Conservation (phyloP, 2,113 vertebrate species). For the Montifringilla adamsi region DNA sequence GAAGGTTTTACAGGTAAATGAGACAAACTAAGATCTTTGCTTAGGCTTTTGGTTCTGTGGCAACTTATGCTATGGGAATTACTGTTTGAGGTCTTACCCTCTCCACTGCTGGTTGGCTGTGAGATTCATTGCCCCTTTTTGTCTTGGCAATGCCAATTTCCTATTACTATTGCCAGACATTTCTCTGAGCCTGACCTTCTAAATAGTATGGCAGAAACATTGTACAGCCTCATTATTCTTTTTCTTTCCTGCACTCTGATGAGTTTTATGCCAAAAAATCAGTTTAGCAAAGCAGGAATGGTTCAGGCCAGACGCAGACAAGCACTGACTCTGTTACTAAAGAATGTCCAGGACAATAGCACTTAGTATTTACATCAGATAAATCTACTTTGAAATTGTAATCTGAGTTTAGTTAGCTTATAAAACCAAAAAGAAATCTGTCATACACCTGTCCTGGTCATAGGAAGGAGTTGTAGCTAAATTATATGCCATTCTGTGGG, state of each 20-base stretch:
- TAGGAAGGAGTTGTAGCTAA: neutral
- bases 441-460: neutral
- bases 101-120: fast-evolving
- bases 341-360: neutral
- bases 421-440: neutral
- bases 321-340: neutral
- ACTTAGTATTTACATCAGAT: neutral
- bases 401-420: neutral
- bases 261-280: neutral
- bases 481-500: neutral
- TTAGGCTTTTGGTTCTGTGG: neutral
- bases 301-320: neutral
- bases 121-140: neutral
- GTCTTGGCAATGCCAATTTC: neutral
- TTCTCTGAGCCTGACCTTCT: neutral
- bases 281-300: neutral
- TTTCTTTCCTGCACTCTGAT: neutral
- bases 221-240: neutral
- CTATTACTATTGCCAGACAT: neutral
- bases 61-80: neutral
- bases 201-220: neutral
- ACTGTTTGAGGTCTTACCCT: neutral
- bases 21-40: neutral
- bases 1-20: neutral
- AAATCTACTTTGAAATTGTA: neutral